These are phyloP conservation scores for Scophthalmus maximus DNA, from an alignment of 2,113 vertebrate species.

Conservation along the genomic window DNA sequence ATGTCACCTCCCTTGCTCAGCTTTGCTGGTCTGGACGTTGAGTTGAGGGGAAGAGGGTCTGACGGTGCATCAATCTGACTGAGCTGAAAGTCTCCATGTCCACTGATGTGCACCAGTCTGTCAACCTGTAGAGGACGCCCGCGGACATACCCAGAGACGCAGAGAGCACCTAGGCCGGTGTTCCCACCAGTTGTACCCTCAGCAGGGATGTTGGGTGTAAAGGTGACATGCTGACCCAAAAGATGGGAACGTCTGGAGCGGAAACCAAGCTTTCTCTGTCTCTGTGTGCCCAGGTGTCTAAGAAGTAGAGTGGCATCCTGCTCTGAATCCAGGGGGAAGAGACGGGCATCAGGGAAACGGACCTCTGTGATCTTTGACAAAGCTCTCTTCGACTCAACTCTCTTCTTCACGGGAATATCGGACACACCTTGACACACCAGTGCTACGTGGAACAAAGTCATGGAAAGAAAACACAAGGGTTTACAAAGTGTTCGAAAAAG, in stretches of 20 bases:
- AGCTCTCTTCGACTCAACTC: conserved; percentile 85
- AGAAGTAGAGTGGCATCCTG: conserved; percentile 88
- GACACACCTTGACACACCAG: conserved; percentile 89
- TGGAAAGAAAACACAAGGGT: not conserved
- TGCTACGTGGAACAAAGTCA: conserved; percentile 67
- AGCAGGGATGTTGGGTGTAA: conserved; percentile 74
- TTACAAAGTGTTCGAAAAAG: conserved; percentile 4
- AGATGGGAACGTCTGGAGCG: conserved; percentile 89
- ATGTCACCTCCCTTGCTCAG: conserved; percentile 78
- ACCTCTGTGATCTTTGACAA: conserved; percentile 87
- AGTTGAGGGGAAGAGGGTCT: conserved; percentile 88
- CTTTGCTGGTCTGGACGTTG: conserved; percentile 75
- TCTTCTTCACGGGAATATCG: conserved; percentile 88
- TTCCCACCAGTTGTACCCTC: conserved; percentile 62
- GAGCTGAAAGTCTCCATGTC: conserved; percentile 95
- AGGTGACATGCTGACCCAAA: conserved; percentile 85
- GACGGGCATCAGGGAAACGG: conserved; percentile 88
- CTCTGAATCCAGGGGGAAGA: conserved; percentile 88
- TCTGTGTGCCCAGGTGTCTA: conserved; percentile 89
- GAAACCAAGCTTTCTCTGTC: conserved; percentile 89
- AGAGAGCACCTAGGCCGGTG: conserved; percentile 86
- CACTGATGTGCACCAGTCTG: conserved; percentile 91
- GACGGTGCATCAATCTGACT: conserved; percentile 90
- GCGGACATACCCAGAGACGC: conserved; percentile 92
- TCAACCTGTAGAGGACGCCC: conserved; percentile 87